Percentiles rank a stretch among this genome's conserved stretches.
Evolutionary conservation across 2,797 vertebrate species (phyloP).

Genomic region (Liasis olivaceus): DNA sequence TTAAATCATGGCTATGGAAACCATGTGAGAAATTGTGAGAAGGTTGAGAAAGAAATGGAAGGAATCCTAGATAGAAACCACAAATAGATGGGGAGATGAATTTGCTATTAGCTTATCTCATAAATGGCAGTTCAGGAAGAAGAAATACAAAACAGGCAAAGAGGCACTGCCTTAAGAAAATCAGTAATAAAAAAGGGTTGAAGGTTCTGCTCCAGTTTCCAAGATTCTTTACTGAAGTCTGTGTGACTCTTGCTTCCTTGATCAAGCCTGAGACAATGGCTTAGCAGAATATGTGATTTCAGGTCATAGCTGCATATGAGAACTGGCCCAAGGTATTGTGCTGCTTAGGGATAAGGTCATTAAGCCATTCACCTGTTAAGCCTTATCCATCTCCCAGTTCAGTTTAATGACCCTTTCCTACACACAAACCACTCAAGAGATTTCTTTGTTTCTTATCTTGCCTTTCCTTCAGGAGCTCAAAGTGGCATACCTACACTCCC

Average conservation of each 20-base stretch:
- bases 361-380: background rate
- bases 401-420: background rate
- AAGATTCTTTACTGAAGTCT: background rate
- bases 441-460: background rate
- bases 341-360: background rate
- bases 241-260: background rate
- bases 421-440: background rate
- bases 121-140: background rate
- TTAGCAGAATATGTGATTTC: background rate
- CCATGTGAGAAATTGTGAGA: background rate
- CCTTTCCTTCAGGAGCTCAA: background rate
- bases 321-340: background rate
- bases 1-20: background rate
- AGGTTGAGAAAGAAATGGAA: background rate
- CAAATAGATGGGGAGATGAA: background rate
- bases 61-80: background rate
- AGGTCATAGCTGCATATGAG: background rate
- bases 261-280: background rate
- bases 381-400: background rate
- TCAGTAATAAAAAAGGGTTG: background rate
- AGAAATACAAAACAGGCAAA: background rate
- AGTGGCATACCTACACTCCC: background rate
- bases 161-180: background rate
- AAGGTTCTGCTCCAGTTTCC: background rate
- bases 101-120: background rate